Conservation (phyloP, 1,140 invertebrate genomes). For the Drosophila fuyamai region DNA sequence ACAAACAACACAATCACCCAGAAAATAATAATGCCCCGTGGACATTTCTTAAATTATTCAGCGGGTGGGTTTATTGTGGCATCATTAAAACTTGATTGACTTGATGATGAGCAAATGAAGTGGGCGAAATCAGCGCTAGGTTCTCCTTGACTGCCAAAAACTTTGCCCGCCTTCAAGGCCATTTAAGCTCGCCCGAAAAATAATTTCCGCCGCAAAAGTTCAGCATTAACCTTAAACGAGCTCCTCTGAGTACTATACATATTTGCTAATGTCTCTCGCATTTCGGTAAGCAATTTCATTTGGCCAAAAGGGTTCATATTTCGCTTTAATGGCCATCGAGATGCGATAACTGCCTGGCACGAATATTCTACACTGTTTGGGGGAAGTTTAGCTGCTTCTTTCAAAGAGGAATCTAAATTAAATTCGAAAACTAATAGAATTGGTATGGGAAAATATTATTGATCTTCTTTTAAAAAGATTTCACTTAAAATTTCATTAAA, state of each 20-base stretch:
- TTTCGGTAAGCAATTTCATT: conserved; percentile 34
- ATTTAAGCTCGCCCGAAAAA: conserved; percentile 1
- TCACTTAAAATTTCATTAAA: too few relatives aligned
- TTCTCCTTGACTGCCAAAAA: conserved; percentile 19
- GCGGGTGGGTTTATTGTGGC: conserved; percentile 51
- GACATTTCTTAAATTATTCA: conserved; percentile 64
- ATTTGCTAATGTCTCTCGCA: conserved; percentile 28
- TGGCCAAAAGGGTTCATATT: conserved; percentile 40
- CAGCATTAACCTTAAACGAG: conserved; percentile 29
- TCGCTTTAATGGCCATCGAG: conserved; percentile 30
- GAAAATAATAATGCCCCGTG: conserved; percentile 50
- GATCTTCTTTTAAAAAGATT: too few relatives aligned
- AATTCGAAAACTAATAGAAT: too few relatives aligned
- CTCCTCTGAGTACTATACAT: conserved; percentile 20
- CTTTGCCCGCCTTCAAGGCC: conserved; percentile 32
- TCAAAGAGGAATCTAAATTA: too few relatives aligned
- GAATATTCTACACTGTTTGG: conserved; percentile 6
- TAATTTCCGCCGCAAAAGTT: conserved; percentile 46
- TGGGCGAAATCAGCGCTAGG: conserved; percentile 23
- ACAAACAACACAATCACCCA: conserved; percentile 23
- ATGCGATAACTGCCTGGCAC: conserved; percentile 31
- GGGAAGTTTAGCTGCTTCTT: conserved; percentile 10
- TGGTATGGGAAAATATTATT: too few relatives aligned
- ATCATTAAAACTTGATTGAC: conserved; percentile 80
- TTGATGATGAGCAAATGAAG: conserved; percentile 55